These are phyloP conservation scores for Macrostomum lignano DNA, from an alignment of 1,140 invertebrate genomes.

Conservation along the genomic window DNA sequence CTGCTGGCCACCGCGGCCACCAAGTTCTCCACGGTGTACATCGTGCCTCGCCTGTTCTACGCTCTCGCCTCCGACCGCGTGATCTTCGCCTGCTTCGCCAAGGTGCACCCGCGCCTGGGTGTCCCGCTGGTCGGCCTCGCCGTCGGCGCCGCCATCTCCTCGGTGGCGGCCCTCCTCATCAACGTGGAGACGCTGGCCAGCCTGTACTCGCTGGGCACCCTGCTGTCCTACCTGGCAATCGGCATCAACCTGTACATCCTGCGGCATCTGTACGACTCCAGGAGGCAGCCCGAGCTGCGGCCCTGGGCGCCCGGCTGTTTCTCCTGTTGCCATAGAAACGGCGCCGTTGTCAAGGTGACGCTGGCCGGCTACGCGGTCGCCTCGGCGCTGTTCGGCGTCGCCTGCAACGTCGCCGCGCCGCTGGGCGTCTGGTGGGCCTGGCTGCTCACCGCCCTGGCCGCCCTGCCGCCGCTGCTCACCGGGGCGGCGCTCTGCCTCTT, in stretches of 20 bases:
- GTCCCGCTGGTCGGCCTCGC: constrained; percentile 7
- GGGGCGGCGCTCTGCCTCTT: no score
- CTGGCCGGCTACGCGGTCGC: no score
- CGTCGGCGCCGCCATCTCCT: constrained; percentile 8
- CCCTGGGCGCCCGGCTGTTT: no score
- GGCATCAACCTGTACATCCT: constrained; percentile 3
- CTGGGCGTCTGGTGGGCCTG: no score
- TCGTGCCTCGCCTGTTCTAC: constrained; percentile 7
- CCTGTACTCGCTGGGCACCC: constrained; percentile 7
- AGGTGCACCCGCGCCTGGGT: constrained; percentile 7
- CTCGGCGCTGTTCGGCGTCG: no score
- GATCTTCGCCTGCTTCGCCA: constrained; percentile 7
- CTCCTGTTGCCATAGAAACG: no score
- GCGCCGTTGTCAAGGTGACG: no score
- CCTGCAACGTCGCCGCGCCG: no score
- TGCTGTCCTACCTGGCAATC: constrained; percentile 4
- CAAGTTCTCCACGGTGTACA: constrained; percentile 7
- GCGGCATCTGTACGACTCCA: constrained; percentile 3
- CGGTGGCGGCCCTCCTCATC: constrained; percentile 8
- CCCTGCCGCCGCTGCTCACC: no score
- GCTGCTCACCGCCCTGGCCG: no score
- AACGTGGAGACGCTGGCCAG: constrained; percentile 8
- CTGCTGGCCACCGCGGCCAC: constrained; percentile 41
- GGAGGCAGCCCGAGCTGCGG: no score
- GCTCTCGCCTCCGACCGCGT: constrained; percentile 9